Evolutionary conservation across 2,888 invertebrate species (phyloP).

Genomic region (Spicauda simplicius): DNA sequence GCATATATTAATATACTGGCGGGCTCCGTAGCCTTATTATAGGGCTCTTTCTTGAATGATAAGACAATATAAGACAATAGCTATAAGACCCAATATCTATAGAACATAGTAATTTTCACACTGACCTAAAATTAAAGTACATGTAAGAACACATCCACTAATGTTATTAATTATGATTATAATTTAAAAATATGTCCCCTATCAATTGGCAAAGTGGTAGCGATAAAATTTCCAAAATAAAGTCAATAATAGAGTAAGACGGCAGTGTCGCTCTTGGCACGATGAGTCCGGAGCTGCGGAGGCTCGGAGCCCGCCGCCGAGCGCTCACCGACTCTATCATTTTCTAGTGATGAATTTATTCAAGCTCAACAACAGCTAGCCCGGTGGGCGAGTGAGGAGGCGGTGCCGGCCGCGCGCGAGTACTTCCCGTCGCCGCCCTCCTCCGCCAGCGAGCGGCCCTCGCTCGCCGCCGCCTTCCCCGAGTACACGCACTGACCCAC

Average conservation of each 20-base stretch:
- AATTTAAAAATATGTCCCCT: too few relatives aligned
- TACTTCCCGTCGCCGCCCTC: constrained; percentile 71
- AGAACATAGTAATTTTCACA: neutral
- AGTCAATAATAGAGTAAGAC: neutral
- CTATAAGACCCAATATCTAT: neutral
- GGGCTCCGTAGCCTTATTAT: constrained; percentile 31
- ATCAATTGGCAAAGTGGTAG: neutral
- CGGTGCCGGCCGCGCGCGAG: constrained; percentile 86
- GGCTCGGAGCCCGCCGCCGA: constrained; percentile 48
- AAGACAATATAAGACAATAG: neutral
- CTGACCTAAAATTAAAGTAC: neutral
- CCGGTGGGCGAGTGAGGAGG: constrained; percentile 97
- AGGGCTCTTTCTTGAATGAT: constrained; percentile 18
- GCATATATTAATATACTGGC: constrained; percentile 25
- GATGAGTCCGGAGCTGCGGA: constrained; percentile 15
- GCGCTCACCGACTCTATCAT: constrained; percentile 88
- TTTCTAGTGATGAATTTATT: constrained; percentile 98
- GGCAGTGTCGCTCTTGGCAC: neutral
- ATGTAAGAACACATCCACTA: neutral
- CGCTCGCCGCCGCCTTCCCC: constrained; percentile 62
- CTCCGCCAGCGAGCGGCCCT: constrained; percentile 70
- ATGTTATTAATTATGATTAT: neutral
- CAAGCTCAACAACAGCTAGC: constrained; percentile 98
- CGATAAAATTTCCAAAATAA: neutral
- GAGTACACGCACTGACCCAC: constrained; percentile 61